Percentiles rank a stretch among this genome's conserved stretches.
These are phyloP conservation scores for Drosophila sproati DNA, from an alignment of 1,140 invertebrate genomes.

Conservation along the genomic window DNA sequence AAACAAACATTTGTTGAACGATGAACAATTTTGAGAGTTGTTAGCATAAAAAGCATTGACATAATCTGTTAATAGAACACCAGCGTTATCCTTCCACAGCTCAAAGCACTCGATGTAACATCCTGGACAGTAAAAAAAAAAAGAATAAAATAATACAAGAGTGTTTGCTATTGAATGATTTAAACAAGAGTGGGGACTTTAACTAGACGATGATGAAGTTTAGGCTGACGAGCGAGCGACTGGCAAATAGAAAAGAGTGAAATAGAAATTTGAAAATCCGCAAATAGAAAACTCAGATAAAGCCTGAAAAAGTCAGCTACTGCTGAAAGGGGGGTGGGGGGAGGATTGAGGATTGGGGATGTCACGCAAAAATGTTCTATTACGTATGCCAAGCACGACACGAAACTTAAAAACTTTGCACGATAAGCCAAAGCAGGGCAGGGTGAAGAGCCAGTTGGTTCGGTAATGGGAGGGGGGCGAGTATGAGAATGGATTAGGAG, in stretches of 20 bases:
- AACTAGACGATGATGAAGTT: background rate
- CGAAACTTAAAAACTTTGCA: constrained; percentile 79
- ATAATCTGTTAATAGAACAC: constrained; percentile 1
- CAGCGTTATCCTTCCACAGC: constrained; percentile 12
- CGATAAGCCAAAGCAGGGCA: constrained; percentile 57
- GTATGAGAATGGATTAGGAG: constrained; percentile 16
- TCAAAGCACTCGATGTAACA: background rate
- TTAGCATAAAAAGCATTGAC: background rate
- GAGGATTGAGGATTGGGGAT: background rate
- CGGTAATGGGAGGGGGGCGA: constrained; percentile 9
- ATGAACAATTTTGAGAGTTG: background rate
- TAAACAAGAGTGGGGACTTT: constrained; percentile 22
- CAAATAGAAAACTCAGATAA: constrained; percentile 58
- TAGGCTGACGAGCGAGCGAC: background rate
- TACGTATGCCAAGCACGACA: constrained; percentile 77
- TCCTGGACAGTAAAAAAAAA: background rate
- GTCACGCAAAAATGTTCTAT: constrained; percentile 49
- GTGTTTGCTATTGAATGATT: constrained; percentile 25
- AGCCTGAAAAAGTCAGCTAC: background rate
- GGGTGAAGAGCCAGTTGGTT: background rate
- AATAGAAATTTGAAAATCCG: constrained; percentile 62
- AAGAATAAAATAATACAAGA: background rate
- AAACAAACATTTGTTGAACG: background rate
- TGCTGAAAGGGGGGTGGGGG: constrained; percentile 6
- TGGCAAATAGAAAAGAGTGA: constrained; percentile 37